Base-by-base conservation (phyloP, 1,140 invertebrate species). In the Platyscapa corneri region DNA sequence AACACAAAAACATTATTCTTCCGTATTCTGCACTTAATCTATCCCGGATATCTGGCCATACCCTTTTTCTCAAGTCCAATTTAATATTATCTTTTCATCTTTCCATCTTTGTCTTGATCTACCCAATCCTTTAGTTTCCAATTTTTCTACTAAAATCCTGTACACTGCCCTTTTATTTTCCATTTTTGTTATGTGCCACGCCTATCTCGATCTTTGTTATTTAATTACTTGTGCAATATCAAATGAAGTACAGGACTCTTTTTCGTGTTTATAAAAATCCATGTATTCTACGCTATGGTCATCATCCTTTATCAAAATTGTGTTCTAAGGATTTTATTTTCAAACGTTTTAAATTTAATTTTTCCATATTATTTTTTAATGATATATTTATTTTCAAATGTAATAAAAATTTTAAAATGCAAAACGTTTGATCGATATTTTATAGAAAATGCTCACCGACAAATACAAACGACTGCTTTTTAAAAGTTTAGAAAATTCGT, bases 71-170 rank as follows among this genome's bases (percentile, higher is more conserved):
- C 42, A 74, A 74, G 30, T 74, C 8, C 8, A 74, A 74, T 74
- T 74, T 74, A 74, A 74, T 74, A 42, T 74, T 74, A 74, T 74
- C 70, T 42, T 74, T 74, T 27, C 70, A 42, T 74, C 70, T 74
- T 74, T 74, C 39, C 70, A 42, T 74, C 70, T 74, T 74, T 27
- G 37, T 27, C 34, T 72, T 72, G 37, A 72, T 72, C 70, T 74
- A 74, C 14, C 23, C n/a, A 70, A 70, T n/a, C 23, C 37, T 74
- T 42, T 74, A 42, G 0, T 42, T 42, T 74, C 27, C 37, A 23
- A 42, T n/a, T 74, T 18, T 70, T n/a, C 67, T 23, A 0, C 32
- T n/a, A 3, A 42, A 42, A 16, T 20, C 27, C 39, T 42, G 37
- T n/a, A 74, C 42, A 23, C 37, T 27, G 23, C 37, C 1, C 37